These are phyloP conservation scores for Phasianus colchicus DNA, from an alignment of 2,113 vertebrate genomes.

Conservation along the genomic window DNA sequence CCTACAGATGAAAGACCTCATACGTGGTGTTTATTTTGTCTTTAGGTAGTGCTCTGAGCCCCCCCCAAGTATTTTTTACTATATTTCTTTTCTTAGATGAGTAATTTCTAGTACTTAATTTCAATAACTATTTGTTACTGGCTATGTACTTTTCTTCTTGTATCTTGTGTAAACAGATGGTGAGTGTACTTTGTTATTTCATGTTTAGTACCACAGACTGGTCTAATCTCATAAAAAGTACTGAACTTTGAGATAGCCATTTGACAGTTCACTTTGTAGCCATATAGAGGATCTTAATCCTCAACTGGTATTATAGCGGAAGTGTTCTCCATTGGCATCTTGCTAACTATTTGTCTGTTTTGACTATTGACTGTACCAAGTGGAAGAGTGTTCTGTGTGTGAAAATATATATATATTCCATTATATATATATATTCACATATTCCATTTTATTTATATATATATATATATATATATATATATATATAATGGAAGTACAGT, in stretches of 20 bases:
- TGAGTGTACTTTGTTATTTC: conserved; percentile 82
- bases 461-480: background rate
- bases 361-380: conserved; percentile 71
- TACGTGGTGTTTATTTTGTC: background rate
- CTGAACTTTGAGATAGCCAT: conserved; percentile 50
- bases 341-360: conserved; percentile 38
- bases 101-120: conserved; percentile 1
- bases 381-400: background rate
- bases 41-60: background rate
- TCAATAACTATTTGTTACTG: conserved; percentile 66
- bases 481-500: conserved; percentile 44
- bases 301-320: background rate
- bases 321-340: background rate
- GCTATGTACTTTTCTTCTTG: conserved; percentile 75
- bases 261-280: conserved; percentile 26
- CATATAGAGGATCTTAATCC: conserved; percentile 20
- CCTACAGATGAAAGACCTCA: background rate
- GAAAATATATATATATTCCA: no score
- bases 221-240: conserved; percentile 83
- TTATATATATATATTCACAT: background rate
- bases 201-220: conserved; percentile 65
- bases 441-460: no score
- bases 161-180: conserved; percentile 86
- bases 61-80: background rate
- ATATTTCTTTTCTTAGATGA: background rate